A percentile compares a stretch with the other conserved stretches of the same genome.
These are phyloP conservation scores for Lasaia peninsularis DNA, from an alignment of 1,140 invertebrate genomes.

Conservation along the genomic window DNA sequence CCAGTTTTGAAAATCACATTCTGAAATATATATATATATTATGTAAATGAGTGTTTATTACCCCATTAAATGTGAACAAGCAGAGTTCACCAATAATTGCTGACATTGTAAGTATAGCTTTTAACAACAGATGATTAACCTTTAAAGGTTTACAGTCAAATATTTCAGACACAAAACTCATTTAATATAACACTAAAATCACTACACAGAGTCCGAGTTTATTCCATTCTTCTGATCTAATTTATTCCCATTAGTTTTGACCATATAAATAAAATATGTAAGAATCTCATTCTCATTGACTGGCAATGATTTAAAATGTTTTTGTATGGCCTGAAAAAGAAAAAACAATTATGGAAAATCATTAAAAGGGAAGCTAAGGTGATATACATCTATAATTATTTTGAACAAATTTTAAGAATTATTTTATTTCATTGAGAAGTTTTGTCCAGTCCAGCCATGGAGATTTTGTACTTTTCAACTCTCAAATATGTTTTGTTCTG, in stretches of 20 bases:
- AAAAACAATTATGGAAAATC: constrained; percentile 20
- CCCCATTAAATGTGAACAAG: background rate
- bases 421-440: too few relatives aligned
- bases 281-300: constrained; percentile 96
- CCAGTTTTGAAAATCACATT: constrained; percentile 12
- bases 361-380: too few relatives aligned
- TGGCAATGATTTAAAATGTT: constrained; percentile 96
- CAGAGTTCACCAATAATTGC: background rate
- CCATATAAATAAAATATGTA: constrained; percentile 97
- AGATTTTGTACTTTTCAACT: too few relatives aligned
- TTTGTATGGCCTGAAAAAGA: constrained; percentile 89
- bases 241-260: constrained; percentile 96
- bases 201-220: constrained; percentile 78
- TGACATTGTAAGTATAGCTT: background rate
- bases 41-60: background rate
- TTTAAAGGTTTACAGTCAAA: background rate
- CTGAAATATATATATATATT: background rate
- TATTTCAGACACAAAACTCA: constrained; percentile 36
- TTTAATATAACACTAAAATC: constrained; percentile 47
- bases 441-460: too few relatives aligned
- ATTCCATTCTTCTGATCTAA: constrained; percentile 92
- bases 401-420: too few relatives aligned
- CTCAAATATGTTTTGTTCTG: too few relatives aligned
- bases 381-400: too few relatives aligned
- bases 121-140: background rate